Evolutionary conservation across 1,140 invertebrate species (phyloP).

Genomic region (Bicyclus anynana): DNA sequence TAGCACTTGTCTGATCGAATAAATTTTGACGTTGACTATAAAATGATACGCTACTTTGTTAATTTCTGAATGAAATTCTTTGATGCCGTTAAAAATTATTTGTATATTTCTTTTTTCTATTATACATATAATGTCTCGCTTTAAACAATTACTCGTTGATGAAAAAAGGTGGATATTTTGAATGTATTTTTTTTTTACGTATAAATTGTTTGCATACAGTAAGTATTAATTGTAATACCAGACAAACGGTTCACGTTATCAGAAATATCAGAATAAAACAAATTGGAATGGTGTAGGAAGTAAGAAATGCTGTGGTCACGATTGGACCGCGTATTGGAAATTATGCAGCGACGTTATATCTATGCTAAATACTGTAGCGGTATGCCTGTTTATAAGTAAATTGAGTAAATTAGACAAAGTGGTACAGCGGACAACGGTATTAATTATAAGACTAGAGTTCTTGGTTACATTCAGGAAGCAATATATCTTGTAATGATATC

Average conservation of each 20-base stretch:
- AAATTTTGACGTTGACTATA: constrained; percentile 12
- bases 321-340: constrained; percentile 20
- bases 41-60: not conserved
- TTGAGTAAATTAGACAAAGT: constrained; percentile 17
- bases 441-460: constrained; percentile 14
- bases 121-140: not conserved
- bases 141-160: not conserved
- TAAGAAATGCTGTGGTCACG: constrained; percentile 18
- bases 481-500: constrained; percentile 18
- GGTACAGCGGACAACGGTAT: constrained; percentile 3
- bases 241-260: not conserved
- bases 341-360: constrained; percentile 14
- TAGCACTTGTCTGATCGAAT: constrained; percentile 37
- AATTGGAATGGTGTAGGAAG: constrained; percentile 1
- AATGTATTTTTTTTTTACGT: not conserved
- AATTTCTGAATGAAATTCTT: not conserved
- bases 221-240: not conserved
- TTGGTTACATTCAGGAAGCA: constrained; percentile 15
- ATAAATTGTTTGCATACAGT: not conserved
- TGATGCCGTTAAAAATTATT: not conserved
- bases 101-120: not conserved
- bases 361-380: constrained; percentile 19
- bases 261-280: not conserved
- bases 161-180: not conserved
- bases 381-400: constrained; percentile 16